Conservation (phyloP, 1,140 invertebrate genomes). For the Leptoteleia sp. region DNA sequence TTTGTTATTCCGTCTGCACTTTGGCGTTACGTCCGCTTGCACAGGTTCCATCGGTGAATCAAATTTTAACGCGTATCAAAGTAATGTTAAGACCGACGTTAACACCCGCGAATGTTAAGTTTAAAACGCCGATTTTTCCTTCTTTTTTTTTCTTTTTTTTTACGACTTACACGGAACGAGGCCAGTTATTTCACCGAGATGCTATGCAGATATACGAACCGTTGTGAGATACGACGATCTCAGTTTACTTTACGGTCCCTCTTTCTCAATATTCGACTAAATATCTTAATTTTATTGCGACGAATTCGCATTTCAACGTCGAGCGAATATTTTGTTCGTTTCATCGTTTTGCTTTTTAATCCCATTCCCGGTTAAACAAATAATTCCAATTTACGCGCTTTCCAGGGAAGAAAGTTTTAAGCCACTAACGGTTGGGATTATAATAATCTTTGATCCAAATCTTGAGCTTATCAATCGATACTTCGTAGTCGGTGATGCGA, state of each 20-base stretch:
- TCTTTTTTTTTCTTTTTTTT: slow-evolving; percentile 17
- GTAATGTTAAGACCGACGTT: not conserved
- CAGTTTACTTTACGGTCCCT: slow-evolving; percentile 14
- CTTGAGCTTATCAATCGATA: slow-evolving; percentile 9
- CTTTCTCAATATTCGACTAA: not conserved
- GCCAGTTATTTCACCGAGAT: slow-evolving; percentile 13
- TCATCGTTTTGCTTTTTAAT: too few species aligned
- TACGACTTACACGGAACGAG: slow-evolving; percentile 12
- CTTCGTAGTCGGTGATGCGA: slow-evolving; percentile 1
- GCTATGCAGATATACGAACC: slow-evolving; percentile 24
- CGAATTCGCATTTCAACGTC: slow-evolving; percentile 6
- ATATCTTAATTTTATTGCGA: slow-evolving; percentile 3
- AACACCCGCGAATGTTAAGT: not conserved
- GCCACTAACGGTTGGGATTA: not conserved
- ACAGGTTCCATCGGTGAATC: not conserved
- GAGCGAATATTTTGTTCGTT: not conserved
- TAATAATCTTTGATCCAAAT: slow-evolving; percentile 12
- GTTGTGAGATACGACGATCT: slow-evolving; percentile 3
- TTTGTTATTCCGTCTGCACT: slow-evolving; percentile 9
- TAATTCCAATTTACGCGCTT: not conserved
- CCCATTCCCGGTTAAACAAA: slow-evolving; percentile 5
- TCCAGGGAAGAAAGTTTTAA: not conserved
- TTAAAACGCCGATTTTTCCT: slow-evolving; percentile 3
- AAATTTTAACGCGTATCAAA: slow-evolving; percentile 1
- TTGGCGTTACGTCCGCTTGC: not conserved